Conservation (phyloP, 2,797 vertebrate genomes). For the Macropus fuliginosus region DNA sequence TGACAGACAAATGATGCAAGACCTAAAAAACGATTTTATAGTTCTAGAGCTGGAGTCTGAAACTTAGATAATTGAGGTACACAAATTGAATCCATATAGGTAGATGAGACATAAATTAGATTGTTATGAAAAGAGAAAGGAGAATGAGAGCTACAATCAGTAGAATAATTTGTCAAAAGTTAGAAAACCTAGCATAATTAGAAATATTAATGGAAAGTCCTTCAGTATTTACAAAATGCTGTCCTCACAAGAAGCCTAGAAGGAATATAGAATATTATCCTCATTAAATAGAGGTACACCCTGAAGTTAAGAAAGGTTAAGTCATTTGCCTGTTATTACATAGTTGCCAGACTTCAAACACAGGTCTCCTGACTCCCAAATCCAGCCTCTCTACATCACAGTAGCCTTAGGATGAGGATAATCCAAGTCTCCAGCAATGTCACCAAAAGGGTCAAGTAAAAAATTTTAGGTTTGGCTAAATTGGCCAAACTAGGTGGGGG, state of each 20-base stretch:
- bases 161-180: background rate
- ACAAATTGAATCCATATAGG: too few relatives aligned
- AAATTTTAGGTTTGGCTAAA: background rate
- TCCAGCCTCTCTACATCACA: background rate
- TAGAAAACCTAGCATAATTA: background rate
- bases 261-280: background rate
- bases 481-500: too few relatives aligned
- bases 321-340: background rate
- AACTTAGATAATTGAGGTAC: too few relatives aligned
- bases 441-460: background rate
- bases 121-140: too few relatives aligned
- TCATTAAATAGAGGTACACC: background rate
- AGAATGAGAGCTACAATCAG: too few relatives aligned
- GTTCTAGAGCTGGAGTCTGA: too few relatives aligned
- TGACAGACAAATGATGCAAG: too few relatives aligned
- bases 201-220: background rate
- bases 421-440: background rate
- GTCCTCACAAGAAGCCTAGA: background rate
- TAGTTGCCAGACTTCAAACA: background rate
- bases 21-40: too few relatives aligned
- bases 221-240: background rate
- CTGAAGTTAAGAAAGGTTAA: background rate
- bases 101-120: too few relatives aligned
- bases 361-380: background rate
- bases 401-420: background rate